Conservation (phyloP, 2,888 invertebrate species). For the Rhagium mordax region DNA sequence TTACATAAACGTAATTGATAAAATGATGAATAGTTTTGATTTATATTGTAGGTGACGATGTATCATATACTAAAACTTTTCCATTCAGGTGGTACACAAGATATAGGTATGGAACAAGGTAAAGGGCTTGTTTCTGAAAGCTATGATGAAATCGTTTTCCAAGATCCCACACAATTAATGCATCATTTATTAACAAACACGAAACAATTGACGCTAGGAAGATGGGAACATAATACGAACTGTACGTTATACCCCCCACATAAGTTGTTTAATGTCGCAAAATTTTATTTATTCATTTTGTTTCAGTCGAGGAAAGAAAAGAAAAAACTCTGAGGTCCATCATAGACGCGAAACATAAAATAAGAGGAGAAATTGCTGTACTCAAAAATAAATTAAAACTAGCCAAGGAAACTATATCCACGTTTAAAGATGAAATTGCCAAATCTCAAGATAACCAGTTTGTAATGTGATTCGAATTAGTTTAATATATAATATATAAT, state of each 20-base stretch:
- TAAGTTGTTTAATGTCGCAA: neutral
- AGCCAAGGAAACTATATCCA: constrained; percentile 88
- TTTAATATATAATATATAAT: too few relatives aligned
- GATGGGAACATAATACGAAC: constrained; percentile 90
- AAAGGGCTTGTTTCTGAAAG: constrained; percentile 90
- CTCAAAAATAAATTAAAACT: constrained; percentile 88
- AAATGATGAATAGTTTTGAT: neutral
- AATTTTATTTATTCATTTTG: neutral
- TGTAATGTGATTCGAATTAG: constrained; percentile 42
- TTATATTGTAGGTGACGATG: constrained; percentile 83
- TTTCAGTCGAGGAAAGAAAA: constrained; percentile 92
- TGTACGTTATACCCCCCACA: constrained; percentile 74
- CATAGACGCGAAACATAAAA: constrained; percentile 84
- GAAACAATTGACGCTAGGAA: constrained; percentile 81
- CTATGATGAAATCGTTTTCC: constrained; percentile 96
- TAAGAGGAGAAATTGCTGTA: constrained; percentile 86
- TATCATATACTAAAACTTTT: constrained; percentile 97
- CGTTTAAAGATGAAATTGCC: constrained; percentile 84
- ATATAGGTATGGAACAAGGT: constrained; percentile 78
- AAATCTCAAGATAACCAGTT: constrained; percentile 67
- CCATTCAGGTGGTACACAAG: constrained; percentile 80
- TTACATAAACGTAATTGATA: neutral
- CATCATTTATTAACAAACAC: constrained; percentile 87
- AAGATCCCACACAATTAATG: constrained; percentile 92
- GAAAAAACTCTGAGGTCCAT: constrained; percentile 85